Percentiles rank a stretch among this genome's conserved stretches.
These are phyloP conservation scores for Ophioderma brevispina DNA, from an alignment of 35 echinoderm and acorn worm species.

Conservation along the genomic window DNA sequence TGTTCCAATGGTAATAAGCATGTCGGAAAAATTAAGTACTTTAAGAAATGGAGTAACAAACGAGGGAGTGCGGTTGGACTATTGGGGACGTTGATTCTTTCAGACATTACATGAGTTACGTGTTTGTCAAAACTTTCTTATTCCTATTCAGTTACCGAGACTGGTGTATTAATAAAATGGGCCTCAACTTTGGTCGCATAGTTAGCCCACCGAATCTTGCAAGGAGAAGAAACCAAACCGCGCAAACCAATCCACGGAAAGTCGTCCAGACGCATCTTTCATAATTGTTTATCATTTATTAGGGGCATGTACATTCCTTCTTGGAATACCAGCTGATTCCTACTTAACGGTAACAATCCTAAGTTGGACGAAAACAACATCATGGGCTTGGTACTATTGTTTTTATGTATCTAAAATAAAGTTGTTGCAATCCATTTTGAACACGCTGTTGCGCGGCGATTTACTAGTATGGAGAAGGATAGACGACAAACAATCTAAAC, in stretches of 20 bases:
- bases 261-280: slow-evolving; percentile 75
- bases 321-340: slow-evolving; percentile 71
- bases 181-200: slow-evolving; percentile 57
- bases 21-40: slow-evolving; percentile 31
- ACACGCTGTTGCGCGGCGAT: slow-evolving; percentile 65
- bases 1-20: slow-evolving; percentile 40
- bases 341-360: background rate
- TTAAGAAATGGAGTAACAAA: slow-evolving; percentile 3
- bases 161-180: slow-evolving; percentile 34
- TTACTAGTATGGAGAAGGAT: slow-evolving; percentile 65
- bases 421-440: slow-evolving; percentile 88
- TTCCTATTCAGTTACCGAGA: slow-evolving; percentile 56
- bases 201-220: slow-evolving; percentile 16
- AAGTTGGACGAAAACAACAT: slow-evolving; percentile 45
- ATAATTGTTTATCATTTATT: slow-evolving; percentile 75
- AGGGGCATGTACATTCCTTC: slow-evolving; percentile 87
- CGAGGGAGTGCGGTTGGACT: slow-evolving; percentile 57
- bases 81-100: slow-evolving; percentile 7
- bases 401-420: slow-evolving; percentile 73
- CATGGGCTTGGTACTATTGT: slow-evolving; percentile 59
- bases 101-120: slow-evolving; percentile 26
- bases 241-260: too few relatives aligned
- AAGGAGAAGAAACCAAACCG: slow-evolving; percentile 45
- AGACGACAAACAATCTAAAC: background rate
- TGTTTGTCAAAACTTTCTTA: slow-evolving; percentile 73